phyloP scores from a whole-genome alignment of 2,113 vertebrate genomes.

The Oxyura jamaicensis region DNA sequence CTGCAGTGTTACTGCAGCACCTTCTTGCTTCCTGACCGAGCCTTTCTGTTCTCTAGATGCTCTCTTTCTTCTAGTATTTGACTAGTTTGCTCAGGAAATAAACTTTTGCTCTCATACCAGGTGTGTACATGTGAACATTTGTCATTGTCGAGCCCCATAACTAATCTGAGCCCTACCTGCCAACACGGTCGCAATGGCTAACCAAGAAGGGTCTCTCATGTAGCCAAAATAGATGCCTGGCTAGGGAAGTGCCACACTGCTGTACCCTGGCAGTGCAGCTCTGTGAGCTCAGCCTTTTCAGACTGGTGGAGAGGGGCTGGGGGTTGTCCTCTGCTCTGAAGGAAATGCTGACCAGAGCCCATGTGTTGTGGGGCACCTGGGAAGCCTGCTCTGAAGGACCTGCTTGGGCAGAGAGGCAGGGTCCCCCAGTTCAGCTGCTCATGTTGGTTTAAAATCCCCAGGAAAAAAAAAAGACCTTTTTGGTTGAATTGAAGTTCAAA shows the following conservation, averaged over 20 bases:
- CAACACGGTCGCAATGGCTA: fast-evolving
- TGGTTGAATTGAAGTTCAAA: not conserved
- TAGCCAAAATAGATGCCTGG: not conserved
- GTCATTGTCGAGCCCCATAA: not conserved
- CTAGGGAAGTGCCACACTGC: fast-evolving
- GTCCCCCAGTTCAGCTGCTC: not conserved
- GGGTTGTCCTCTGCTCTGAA: not conserved
- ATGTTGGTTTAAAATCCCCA: not conserved
- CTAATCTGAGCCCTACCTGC: not conserved
- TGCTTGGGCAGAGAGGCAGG: not conserved
- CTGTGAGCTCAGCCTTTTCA: not conserved
- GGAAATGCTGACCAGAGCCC: fast-evolving
- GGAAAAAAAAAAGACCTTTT: not conserved
- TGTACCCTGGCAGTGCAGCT: not conserved
- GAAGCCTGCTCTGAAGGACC: not conserved
- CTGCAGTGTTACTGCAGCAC: not conserved
- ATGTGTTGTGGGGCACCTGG: not conserved
- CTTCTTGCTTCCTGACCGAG: not conserved
- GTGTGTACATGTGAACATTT: fast-evolving
- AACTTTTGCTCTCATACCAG: fast-evolving
- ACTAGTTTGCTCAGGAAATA: not conserved
- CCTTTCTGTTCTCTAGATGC: not conserved
- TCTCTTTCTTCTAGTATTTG: not conserved
- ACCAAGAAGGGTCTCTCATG: not conserved
- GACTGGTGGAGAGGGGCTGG: not conserved